phyloP scores from a whole-genome alignment of 2,888 invertebrate genomes.

The Ophion costatus region DNA sequence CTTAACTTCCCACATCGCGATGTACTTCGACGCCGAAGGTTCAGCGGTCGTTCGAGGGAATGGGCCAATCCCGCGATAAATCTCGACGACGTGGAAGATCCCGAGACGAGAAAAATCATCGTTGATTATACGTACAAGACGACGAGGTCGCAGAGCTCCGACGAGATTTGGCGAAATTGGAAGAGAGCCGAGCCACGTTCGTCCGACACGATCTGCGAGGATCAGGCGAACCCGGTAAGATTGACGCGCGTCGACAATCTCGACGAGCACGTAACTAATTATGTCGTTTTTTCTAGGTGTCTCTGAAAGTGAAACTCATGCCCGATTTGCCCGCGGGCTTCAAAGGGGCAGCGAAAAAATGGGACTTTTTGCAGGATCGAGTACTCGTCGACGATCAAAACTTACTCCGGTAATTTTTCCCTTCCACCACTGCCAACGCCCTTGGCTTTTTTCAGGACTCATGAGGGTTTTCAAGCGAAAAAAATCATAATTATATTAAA shows the following conservation, averaged over 20 bases:
- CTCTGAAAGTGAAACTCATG: slow-evolving; percentile 43
- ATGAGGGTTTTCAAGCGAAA: too few relatives aligned
- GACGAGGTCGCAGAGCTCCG: slow-evolving; percentile 76
- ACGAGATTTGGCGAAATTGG: slow-evolving; percentile 74
- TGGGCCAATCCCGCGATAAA: slow-evolving; percentile 81
- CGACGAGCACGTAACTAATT: background rate
- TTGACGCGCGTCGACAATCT: too few relatives aligned
- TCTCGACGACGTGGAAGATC: slow-evolving; percentile 81
- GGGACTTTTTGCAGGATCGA: slow-evolving; percentile 80
- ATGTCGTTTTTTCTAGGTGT: background rate
- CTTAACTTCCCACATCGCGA: background rate
- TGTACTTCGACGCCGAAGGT: background rate
- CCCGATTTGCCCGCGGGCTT: slow-evolving; percentile 72
- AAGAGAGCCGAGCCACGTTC: slow-evolving; percentile 47
- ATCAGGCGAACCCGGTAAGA: slow-evolving; percentile 26
- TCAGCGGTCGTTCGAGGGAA: slow-evolving; percentile 79
- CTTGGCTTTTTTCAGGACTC: too few relatives aligned
- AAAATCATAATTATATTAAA: too few relatives aligned
- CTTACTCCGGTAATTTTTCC: background rate
- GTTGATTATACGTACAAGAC: slow-evolving; percentile 80
- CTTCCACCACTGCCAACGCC: background rate
- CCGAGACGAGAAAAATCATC: slow-evolving; percentile 78
- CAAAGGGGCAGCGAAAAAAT: slow-evolving; percentile 74
- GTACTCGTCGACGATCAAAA: slow-evolving; percentile 76
- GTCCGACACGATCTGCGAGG: slow-evolving; percentile 1